Conservation (phyloP, 2,888 invertebrate species). For the Prosopocoilus inquinatus region DNA sequence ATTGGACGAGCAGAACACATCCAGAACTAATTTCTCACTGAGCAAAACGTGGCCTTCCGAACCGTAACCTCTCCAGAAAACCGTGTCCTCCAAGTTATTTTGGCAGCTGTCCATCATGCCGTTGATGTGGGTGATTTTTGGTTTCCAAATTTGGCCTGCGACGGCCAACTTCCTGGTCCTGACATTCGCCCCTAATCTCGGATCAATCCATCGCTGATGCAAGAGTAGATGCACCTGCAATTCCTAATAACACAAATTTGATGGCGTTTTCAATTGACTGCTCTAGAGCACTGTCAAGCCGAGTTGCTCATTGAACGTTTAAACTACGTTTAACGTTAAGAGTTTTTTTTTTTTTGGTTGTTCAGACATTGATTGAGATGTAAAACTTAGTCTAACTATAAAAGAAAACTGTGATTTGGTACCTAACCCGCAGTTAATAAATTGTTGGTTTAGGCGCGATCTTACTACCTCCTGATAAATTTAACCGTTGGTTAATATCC, state of each 20-base stretch:
- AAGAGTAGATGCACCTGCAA: slow-evolving; percentile 30
- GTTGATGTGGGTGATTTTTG: slow-evolving; percentile 34
- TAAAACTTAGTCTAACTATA: no score
- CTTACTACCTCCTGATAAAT: no score
- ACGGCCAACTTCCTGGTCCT: slow-evolving; percentile 36
- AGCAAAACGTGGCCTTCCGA: slow-evolving; percentile 35
- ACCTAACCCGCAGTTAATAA: no score
- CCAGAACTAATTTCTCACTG: slow-evolving; percentile 33
- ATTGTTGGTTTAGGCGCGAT: no score
- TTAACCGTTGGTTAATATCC: no score
- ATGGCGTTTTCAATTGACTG: no score
- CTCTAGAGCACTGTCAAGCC: no score
- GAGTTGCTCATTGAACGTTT: no score
- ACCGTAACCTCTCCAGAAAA: slow-evolving; percentile 39
- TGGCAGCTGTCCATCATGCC: slow-evolving; percentile 21
- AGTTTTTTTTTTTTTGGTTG: no score
- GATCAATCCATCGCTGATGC: slow-evolving; percentile 38
- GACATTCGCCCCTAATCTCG: slow-evolving; percentile 33
- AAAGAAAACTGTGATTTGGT: no score
- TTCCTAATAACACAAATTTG: slow-evolving; percentile 27
- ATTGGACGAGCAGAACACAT: slow-evolving; percentile 30
- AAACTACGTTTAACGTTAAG: no score
- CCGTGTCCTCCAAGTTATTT: slow-evolving; percentile 30
- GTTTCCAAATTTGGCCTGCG: slow-evolving; percentile 39
- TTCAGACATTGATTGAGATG: no score